phyloP scores from a whole-genome alignment of 1,140 invertebrate genomes.

The Drosophila lacertosa region DNA sequence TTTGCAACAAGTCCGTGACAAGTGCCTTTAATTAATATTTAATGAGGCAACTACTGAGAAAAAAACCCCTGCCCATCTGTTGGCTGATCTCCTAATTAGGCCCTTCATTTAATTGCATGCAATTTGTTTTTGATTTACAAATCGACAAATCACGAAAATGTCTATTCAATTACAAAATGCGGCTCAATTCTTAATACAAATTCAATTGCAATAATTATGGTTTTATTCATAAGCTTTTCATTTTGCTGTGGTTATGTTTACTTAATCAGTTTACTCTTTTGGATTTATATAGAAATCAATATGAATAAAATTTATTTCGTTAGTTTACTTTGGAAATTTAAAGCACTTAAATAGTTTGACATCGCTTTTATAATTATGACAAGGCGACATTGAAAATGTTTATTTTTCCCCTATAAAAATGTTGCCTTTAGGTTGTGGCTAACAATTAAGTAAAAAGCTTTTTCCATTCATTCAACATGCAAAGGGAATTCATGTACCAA shows the following conservation, averaged over 20 bases:
- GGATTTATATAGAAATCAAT: no score
- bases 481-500: conserved; percentile 12
- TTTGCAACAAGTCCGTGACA: conserved; percentile 1
- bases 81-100: background rate
- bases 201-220: background rate
- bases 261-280: no score
- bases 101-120: background rate
- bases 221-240: background rate
- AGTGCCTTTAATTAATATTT: conserved; percentile 15
- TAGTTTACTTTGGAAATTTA: no score
- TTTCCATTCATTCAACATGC: conserved; percentile 25
- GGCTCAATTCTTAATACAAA: background rate
- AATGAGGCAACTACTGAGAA: background rate
- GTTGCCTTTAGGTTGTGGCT: conserved; percentile 5
- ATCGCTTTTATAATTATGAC: conserved; percentile 36
- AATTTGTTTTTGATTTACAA: background rate
- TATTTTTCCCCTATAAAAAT: conserved; percentile 24
- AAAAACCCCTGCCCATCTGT: background rate
- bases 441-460: conserved; percentile 67
- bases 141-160: background rate
- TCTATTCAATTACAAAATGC: background rate
- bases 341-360: background rate
- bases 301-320: no score
- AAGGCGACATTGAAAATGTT: conserved; percentile 20
- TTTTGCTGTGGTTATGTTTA: background rate